phyloP scores from a whole-genome alignment of 2,113 vertebrate genomes.

The Burhinus bistriatus region DNA sequence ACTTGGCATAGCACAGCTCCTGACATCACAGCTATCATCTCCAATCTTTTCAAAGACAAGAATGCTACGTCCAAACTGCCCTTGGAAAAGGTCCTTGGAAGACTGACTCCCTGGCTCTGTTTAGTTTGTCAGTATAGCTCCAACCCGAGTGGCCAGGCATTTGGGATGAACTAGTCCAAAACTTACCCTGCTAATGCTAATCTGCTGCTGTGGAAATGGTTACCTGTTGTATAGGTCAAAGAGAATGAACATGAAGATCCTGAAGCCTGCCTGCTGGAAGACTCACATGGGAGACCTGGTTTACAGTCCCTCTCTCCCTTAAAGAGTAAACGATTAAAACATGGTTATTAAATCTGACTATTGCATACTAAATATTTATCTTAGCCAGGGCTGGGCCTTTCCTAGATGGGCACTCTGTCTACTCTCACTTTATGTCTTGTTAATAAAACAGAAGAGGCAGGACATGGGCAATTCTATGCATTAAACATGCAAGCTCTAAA shows the following conservation, averaged over 20 bases:
- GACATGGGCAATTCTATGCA: background rate
- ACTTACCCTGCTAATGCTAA: background rate
- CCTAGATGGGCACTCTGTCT: background rate
- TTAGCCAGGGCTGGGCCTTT: background rate
- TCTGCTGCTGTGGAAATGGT: background rate
- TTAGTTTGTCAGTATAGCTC: background rate
- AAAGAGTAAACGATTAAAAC: background rate
- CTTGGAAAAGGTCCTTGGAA: background rate
- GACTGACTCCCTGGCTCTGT: background rate
- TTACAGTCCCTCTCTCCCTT: background rate
- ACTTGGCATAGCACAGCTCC: background rate
- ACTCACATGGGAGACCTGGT: background rate
- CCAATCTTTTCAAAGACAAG: background rate
- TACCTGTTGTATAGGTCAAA: background rate
- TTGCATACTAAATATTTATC: background rate
- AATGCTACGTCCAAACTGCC: background rate
- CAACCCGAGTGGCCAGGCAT: background rate
- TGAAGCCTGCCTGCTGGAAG: background rate
- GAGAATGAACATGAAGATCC: background rate
- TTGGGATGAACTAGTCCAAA: background rate
- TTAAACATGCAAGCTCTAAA: background rate
- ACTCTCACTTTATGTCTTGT: background rate
- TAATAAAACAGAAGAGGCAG: background rate
- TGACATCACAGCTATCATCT: background rate
- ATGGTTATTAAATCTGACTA: background rate